Percentiles rank a stretch among this genome's conserved stretches.
These are phyloP conservation scores for Bursaphelenchus mucronatus DNA, from an alignment of 1,140 invertebrate species.

Conservation along the genomic window DNA sequence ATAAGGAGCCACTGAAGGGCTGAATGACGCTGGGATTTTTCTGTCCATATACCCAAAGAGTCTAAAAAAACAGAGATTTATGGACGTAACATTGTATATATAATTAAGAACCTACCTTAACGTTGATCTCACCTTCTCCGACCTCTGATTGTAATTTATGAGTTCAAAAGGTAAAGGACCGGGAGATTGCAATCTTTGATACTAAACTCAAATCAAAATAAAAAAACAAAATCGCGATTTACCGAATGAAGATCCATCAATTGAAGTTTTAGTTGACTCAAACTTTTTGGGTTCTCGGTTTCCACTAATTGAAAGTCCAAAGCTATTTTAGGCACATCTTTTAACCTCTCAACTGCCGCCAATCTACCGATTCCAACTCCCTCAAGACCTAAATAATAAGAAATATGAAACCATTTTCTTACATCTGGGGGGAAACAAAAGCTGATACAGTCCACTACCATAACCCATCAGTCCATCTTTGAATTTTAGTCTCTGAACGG, in stretches of 20 bases:
- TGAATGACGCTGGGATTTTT: neutral
- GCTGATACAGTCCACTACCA: slow-evolving; percentile 5
- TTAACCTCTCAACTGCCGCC: neutral
- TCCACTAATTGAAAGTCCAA: slow-evolving; percentile 12
- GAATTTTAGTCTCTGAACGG: neutral
- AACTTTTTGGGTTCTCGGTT: neutral
- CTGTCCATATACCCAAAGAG: slow-evolving; percentile 1
- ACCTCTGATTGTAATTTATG: slow-evolving; percentile 1
- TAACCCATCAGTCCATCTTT: slow-evolving; percentile 13
- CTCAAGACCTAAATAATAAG: neutral
- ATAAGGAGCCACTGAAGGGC: neutral
- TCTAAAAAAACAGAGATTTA: neutral
- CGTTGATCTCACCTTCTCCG: neutral
- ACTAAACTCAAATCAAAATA: neutral
- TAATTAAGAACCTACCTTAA: neutral
- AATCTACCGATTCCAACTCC: slow-evolving; percentile 1
- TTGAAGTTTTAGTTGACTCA: neutral
- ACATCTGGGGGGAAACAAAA: neutral
- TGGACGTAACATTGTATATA: neutral
- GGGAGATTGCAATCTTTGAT: neutral
- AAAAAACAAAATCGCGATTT: neutral
- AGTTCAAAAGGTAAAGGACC: slow-evolving; percentile 8
- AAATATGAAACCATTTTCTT: neutral
- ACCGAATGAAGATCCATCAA: slow-evolving; percentile 8
- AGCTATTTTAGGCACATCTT: slow-evolving; percentile 12